These are phyloP conservation scores for Rutilus rutilus DNA, from an alignment of 2,113 vertebrate species.

Conservation along the genomic window DNA sequence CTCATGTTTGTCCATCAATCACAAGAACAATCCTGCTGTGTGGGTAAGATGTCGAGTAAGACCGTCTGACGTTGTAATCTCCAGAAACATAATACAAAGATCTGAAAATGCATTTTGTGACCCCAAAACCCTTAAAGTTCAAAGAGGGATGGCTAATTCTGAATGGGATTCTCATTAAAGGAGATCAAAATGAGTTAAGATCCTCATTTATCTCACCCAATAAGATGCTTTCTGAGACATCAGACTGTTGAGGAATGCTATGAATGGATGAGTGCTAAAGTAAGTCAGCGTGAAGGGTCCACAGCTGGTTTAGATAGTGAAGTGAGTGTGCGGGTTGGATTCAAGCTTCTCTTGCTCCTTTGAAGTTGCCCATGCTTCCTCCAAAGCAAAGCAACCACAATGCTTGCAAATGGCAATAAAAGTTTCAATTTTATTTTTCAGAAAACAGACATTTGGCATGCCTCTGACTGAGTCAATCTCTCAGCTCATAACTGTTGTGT, in stretches of 20 bases:
- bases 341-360: conserved; percentile 70
- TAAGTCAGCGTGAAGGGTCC: conserved; percentile 48
- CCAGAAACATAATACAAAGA: too few species aligned
- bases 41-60: too few species aligned
- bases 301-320: conserved; percentile 77
- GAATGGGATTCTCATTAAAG: background rate
- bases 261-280: background rate
- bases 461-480: conserved; percentile 66
- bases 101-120: too few species aligned
- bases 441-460: conserved; percentile 70
- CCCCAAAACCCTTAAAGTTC: too few species aligned
- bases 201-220: background rate
- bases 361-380: conserved; percentile 67
- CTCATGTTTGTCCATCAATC: too few species aligned
- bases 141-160: background rate
- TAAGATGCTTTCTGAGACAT: background rate
- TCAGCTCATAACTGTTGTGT: conserved; percentile 21
- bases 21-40: too few species aligned
- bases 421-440: conserved; percentile 56
- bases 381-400: conserved; percentile 73
- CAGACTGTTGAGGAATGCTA: background rate
- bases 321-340: conserved; percentile 68
- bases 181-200: background rate
- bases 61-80: too few species aligned
- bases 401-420: conserved; percentile 69